Base-by-base conservation (phyloP, 2,888 invertebrate species). In the Sialis lutaria region DNA sequence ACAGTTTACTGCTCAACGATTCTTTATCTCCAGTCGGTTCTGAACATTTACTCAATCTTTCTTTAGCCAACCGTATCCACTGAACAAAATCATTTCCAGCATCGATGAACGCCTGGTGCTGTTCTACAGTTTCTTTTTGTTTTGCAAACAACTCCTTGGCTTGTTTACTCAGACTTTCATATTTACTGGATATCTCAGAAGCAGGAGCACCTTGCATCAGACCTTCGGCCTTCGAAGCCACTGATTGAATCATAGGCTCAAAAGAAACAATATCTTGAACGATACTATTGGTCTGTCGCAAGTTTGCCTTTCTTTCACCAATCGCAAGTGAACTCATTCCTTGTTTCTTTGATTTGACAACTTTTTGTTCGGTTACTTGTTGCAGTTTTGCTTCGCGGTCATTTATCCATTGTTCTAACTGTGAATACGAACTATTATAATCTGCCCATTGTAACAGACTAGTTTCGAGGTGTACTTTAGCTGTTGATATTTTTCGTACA, bases 241-340 rank as follows among this genome's bases (percentile, higher is more conserved):
- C 90, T 40, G 92, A 92, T 64, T 92, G 91, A 57, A 95, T 91
- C 88, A 95, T 92, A 45, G 93, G 93, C 64, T 95, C 92, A 67
- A 93, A 91, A 46, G 92, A 89, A 54, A 91, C 89, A 60, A 95
- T 93, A 67, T 96, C 95, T 68, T 93, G 92, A 40, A 93, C 90
- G 60, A 93, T 88, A 64, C 88, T 90, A 67, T 90, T 89, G 48
- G 91, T 91, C 68, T 89, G 87, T 54, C 91, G 75, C 42, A 92
- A 73, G 57, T 83, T 87, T 6, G 90, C 90, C 65, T 89, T 90
- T 47, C 89, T 74, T 63, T 91, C 91, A 45, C 87, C 88, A 44
- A 86, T 76, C 47, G 82, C 81, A 33, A 89, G 68, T 5, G 85
- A 77, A 50, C 84, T 84, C 5, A 89, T 71, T 40, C 87, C 87